Percentiles rank a stretch among this genome's conserved stretches.
Conservation (phyloP, 2,797 vertebrate species). For the Ceryle rudis region DNA sequence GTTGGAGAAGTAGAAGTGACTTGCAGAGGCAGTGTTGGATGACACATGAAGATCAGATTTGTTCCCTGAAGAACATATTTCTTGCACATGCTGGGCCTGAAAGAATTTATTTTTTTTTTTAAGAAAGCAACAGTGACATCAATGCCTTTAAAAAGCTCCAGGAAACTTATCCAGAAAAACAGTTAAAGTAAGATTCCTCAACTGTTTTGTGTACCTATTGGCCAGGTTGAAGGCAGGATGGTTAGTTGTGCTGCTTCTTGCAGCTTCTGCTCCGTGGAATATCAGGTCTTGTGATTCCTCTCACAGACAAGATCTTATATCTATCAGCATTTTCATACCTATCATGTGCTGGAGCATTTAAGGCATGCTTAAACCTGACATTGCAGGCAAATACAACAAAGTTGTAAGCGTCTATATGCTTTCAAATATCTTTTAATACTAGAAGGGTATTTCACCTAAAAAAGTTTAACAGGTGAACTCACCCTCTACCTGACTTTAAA, state of each 20-base stretch:
- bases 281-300: not conserved
- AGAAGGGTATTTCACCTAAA: not conserved
- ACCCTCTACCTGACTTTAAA: not conserved
- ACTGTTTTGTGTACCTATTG: not conserved
- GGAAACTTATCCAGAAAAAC: not conserved
- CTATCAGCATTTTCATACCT: not conserved
- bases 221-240: not conserved
- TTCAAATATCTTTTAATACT: not conserved
- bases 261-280: not conserved
- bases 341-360: not conserved
- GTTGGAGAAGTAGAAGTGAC: not conserved
- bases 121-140: not conserved
- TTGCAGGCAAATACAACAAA: not conserved
- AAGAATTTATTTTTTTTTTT: not conserved
- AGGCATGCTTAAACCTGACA: not conserved
- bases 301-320: not conserved
- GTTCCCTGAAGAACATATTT: not conserved
- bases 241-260: not conserved
- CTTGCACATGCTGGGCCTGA: not conserved
- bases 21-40: fast-evolving
- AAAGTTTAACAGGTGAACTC: not conserved
- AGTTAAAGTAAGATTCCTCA: not conserved
- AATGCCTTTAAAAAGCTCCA: not conserved
- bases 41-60: not conserved
- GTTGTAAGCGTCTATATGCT: not conserved